Evolutionary conservation across 2,888 invertebrate genomes (phyloP).

Genomic region (Caenorhabditis becei): DNA sequence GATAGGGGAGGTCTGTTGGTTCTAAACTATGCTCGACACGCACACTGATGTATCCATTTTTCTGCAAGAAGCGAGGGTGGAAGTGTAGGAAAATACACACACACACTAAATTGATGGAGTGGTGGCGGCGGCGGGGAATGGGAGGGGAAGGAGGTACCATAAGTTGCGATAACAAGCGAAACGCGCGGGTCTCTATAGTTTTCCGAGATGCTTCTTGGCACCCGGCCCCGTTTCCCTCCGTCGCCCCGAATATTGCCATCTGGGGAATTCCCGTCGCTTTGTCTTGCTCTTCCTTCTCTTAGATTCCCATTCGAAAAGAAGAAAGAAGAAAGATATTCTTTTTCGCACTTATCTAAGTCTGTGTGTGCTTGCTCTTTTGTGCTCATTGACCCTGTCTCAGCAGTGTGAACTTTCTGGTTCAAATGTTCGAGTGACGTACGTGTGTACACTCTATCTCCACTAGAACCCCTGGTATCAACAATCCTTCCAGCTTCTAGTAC

Average conservation of each 20-base stretch:
- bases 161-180: constrained; percentile 56
- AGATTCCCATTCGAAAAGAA: constrained; percentile 31
- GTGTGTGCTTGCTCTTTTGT: constrained; percentile 13
- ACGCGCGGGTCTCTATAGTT: constrained; percentile 7
- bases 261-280: constrained; percentile 44
- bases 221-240: constrained; percentile 23
- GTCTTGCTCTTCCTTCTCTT: constrained; percentile 31
- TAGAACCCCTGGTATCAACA: too few species aligned
- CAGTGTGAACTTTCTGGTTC: constrained; percentile 5
- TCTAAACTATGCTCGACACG: constrained; percentile 41
- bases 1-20: constrained; percentile 8
- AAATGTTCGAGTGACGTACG: neutral
- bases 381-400: constrained; percentile 3
- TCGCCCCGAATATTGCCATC: constrained; percentile 48
- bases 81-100: constrained; percentile 6
- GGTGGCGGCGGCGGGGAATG: constrained; percentile 6
- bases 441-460: neutral
- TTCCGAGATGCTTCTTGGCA: constrained; percentile 20
- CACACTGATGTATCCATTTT: constrained; percentile 36
- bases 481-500: neutral
- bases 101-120: constrained; percentile 49
- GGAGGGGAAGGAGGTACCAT: constrained; percentile 48
- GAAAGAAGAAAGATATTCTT: constrained; percentile 14
- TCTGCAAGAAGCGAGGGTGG: constrained; percentile 12
- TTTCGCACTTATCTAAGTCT: constrained; percentile 34